Evolutionary conservation across 2,797 vertebrate species (phyloP).

Genomic region (Synaphobranchus kaupii): DNA sequence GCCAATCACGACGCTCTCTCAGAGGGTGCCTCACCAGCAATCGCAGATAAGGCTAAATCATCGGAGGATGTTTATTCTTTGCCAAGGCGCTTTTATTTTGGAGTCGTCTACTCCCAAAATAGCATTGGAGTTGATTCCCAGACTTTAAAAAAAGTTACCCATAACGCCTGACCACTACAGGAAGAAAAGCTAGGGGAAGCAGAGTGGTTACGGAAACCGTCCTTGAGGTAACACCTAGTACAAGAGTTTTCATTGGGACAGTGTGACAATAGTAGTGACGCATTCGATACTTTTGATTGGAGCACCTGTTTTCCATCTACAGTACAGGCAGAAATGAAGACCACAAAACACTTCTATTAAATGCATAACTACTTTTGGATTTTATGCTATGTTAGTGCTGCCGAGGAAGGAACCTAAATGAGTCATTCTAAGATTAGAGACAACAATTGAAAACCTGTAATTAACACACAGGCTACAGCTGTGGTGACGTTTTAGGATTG

Average conservation of each 20-base stretch:
- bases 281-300: background rate
- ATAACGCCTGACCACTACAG: background rate
- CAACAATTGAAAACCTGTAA: background rate
- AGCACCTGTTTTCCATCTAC: background rate
- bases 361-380: background rate
- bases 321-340: background rate
- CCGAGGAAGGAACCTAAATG: background rate
- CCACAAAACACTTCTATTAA: background rate
- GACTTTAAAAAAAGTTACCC: background rate
- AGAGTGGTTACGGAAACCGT: slow-evolving; percentile 33
- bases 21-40: background rate
- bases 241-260: background rate
- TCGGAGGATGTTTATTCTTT: background rate
- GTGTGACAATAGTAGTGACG: background rate
- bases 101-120: background rate
- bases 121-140: background rate
- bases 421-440: background rate
- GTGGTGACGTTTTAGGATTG: background rate
- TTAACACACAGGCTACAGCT: background rate
- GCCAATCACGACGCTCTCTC: background rate
- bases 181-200: slow-evolving; percentile 9
- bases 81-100: background rate
- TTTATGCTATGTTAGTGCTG: background rate
- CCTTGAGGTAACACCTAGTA: too few relatives aligned
- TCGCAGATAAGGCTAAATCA: background rate